Evolutionary conservation across 2,888 invertebrate genomes (phyloP).

Genomic region (Hydraecia micacea): DNA sequence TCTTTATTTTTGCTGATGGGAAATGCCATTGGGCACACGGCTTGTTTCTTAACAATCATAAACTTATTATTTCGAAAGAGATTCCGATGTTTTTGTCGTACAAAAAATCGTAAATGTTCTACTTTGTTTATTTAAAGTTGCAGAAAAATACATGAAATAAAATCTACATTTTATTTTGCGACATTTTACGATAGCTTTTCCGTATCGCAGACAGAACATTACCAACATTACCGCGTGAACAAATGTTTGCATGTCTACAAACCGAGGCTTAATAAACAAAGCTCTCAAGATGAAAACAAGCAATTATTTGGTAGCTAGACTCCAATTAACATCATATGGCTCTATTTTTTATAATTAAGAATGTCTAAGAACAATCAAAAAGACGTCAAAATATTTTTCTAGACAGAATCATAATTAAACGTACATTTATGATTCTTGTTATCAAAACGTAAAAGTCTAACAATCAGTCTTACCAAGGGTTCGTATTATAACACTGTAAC

Average conservation of each 20-base stretch:
- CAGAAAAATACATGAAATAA: not conserved
- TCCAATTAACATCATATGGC: slow-evolving; percentile 12
- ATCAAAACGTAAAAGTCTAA: not conserved
- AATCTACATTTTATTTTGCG: not conserved
- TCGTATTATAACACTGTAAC: no score
- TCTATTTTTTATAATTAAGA: slow-evolving; percentile 7
- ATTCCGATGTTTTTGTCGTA: not conserved
- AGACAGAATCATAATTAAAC: not conserved
- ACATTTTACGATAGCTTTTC: not conserved
- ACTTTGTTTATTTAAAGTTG: not conserved
- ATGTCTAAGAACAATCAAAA: not conserved
- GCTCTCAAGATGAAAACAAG: slow-evolving; percentile 11
- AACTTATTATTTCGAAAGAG: not conserved
- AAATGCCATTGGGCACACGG: not conserved
- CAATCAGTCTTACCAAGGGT: no score
- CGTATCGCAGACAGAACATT: not conserved
- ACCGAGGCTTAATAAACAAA: slow-evolving; percentile 28
- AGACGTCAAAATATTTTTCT: not conserved
- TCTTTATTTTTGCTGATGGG: not conserved
- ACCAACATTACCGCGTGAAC: not conserved
- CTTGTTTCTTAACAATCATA: not conserved
- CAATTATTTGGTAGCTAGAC: slow-evolving; percentile 13
- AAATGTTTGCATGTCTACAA: slow-evolving; percentile 34
- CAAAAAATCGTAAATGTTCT: not conserved
- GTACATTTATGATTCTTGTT: not conserved